A percentile compares a stretch with the other conserved stretches of the same genome.
These are phyloP conservation scores for Ceraclea dissimilis DNA, from an alignment of 2,888 invertebrate species.

Conservation along the genomic window DNA sequence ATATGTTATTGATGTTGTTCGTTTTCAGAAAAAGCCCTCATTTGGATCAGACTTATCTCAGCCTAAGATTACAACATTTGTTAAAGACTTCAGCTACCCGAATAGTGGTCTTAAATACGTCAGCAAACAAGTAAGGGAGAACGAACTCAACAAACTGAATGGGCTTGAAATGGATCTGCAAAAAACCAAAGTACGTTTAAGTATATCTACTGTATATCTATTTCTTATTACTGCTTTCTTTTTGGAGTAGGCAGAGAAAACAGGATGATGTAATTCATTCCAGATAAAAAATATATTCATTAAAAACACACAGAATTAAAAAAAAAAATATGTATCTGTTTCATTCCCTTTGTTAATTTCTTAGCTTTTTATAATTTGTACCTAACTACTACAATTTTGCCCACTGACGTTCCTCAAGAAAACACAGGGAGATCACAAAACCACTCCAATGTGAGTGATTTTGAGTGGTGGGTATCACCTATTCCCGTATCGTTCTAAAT, in stretches of 20 bases:
- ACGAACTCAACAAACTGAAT: constrained; percentile 42
- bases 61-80: constrained; percentile 33
- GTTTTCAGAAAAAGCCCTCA: constrained; percentile 6
- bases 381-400: too few species aligned
- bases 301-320: neutral
- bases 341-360: too few species aligned
- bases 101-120: constrained; percentile 40
- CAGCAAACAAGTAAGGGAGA: constrained; percentile 38
- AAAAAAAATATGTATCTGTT: too few species aligned
- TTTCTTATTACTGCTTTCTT: too few species aligned
- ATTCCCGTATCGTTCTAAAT: too few species aligned
- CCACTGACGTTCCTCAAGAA: too few species aligned
- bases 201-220: neutral
- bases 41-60: constrained; percentile 1
- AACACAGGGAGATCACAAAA: too few species aligned
- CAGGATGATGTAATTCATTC: neutral
- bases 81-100: constrained; percentile 37
- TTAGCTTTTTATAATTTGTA: too few species aligned
- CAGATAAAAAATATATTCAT: too few species aligned
- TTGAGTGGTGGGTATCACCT: too few species aligned
- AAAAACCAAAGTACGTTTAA: constrained; percentile 35
- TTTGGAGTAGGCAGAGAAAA: neutral
- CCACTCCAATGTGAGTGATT: too few species aligned
- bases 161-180: constrained; percentile 39
- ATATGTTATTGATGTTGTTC: too few species aligned